phyloP scores from a whole-genome alignment of 1,140 invertebrate species.

The Pollicipes pollicipes region DNA sequence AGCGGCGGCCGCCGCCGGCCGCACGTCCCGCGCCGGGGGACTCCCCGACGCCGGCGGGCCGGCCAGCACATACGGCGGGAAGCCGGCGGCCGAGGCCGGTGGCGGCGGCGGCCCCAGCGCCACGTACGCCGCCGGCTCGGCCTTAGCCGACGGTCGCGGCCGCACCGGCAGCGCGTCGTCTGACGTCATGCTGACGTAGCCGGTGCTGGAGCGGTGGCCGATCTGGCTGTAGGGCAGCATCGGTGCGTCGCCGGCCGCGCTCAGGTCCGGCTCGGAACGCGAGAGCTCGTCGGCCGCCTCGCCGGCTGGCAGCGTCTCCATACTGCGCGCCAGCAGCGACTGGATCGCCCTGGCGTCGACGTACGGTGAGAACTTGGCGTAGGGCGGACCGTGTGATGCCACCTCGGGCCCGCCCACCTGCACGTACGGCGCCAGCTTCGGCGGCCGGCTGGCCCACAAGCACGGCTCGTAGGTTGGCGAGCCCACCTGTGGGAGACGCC shows the following conservation, averaged over 20 bases:
- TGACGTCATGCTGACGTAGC: background rate
- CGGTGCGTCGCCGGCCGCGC: too few species aligned
- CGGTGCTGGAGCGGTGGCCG: background rate
- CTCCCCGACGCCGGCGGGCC: background rate
- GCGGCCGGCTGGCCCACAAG: background rate
- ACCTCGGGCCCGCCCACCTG: background rate
- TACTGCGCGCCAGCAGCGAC: background rate
- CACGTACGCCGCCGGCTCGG: background rate
- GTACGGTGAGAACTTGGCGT: background rate
- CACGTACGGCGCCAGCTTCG: background rate
- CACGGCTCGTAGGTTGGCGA: too few species aligned
- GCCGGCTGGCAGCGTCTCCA: background rate
- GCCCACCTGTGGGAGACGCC: too few species aligned
- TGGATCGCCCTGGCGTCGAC: background rate
- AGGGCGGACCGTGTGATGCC: background rate
- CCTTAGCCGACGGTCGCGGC: background rate
- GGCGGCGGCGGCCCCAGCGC: background rate
- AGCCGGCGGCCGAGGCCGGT: conserved; percentile 1
- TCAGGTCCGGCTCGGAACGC: background rate
- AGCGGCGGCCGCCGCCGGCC: too few species aligned
- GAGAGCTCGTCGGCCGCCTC: background rate
- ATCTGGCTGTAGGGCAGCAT: background rate
- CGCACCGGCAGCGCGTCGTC: background rate
- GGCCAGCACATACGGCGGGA: background rate
- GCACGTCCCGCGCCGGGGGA: too few species aligned